A percentile compares a stretch with the other conserved stretches of the same genome.
These are phyloP conservation scores for Congeria kusceri DNA, from an alignment of 2,888 invertebrate genomes.

Conservation along the genomic window DNA sequence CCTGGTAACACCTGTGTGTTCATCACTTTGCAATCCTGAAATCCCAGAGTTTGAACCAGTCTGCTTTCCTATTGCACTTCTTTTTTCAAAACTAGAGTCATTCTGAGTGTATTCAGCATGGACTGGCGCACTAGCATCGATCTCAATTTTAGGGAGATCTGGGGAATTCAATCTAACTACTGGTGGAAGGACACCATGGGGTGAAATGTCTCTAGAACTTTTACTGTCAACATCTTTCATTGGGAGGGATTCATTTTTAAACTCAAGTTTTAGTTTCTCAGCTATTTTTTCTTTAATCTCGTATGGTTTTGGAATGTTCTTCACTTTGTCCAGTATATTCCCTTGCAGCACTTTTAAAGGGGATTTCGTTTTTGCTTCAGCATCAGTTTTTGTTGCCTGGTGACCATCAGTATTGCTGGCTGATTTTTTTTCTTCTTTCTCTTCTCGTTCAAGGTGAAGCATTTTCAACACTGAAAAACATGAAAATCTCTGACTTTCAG, in stretches of 20 bases:
- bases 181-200: constrained; percentile 69
- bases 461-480: constrained; percentile 44
- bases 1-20: constrained; percentile 29
- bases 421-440: constrained; percentile 13
- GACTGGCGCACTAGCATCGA: constrained; percentile 18
- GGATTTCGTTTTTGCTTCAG: constrained; percentile 32
- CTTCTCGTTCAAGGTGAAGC: constrained; percentile 40
- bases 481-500: no score
- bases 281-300: constrained; percentile 54
- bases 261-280: constrained; percentile 55
- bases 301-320: constrained; percentile 56
- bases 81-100: background rate
- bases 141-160: constrained; percentile 66
- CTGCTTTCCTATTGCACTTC: constrained; percentile 19
- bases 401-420: constrained; percentile 19
- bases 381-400: constrained; percentile 9
- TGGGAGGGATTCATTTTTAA: constrained; percentile 35
- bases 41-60: constrained; percentile 1
- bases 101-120: background rate
- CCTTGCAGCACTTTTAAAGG: constrained; percentile 62
- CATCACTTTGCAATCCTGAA: constrained; percentile 38
- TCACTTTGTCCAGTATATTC: constrained; percentile 65
- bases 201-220: constrained; percentile 15
- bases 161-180: constrained; percentile 73
- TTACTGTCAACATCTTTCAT: constrained; percentile 17